Conservation (phyloP, 2,797 vertebrate genomes). For the Anguilla pacifica region DNA sequence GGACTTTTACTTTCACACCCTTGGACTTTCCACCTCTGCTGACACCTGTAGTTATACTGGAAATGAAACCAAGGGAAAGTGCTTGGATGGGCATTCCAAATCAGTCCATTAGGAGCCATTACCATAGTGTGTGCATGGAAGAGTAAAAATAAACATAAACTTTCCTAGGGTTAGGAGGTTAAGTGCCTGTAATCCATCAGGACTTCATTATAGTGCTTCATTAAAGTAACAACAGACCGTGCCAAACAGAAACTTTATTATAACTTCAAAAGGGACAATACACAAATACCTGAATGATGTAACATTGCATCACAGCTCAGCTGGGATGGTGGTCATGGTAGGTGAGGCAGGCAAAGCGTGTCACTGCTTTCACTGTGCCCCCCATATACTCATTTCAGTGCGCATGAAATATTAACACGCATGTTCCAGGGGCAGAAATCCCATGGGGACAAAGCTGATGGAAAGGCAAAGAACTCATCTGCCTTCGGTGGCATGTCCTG, state of each 20-base stretch:
- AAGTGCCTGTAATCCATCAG: slow-evolving; percentile 1
- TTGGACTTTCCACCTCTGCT: neutral
- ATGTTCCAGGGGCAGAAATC: neutral
- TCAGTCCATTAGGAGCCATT: neutral
- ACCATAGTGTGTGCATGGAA: neutral
- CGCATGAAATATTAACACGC: neutral
- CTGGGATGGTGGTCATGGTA: neutral
- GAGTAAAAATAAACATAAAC: neutral
- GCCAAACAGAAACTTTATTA: neutral
- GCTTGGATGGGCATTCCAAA: neutral
- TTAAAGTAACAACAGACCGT: neutral
- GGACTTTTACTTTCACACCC: neutral
- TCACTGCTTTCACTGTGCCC: neutral
- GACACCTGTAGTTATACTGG: neutral
- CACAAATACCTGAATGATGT: neutral
- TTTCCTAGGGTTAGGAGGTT: neutral
- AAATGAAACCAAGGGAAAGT: neutral
- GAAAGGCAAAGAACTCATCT: neutral
- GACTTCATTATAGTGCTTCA: slow-evolving; percentile 1
- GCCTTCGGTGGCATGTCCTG: neutral
- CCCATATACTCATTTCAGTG: neutral
- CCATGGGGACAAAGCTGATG: neutral
- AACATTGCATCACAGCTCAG: neutral
- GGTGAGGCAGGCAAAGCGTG: neutral
- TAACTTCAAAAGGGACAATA: neutral